phyloP scores from a whole-genome alignment of 2,888 invertebrate genomes.

The Reticulitermes lucifugus region DNA sequence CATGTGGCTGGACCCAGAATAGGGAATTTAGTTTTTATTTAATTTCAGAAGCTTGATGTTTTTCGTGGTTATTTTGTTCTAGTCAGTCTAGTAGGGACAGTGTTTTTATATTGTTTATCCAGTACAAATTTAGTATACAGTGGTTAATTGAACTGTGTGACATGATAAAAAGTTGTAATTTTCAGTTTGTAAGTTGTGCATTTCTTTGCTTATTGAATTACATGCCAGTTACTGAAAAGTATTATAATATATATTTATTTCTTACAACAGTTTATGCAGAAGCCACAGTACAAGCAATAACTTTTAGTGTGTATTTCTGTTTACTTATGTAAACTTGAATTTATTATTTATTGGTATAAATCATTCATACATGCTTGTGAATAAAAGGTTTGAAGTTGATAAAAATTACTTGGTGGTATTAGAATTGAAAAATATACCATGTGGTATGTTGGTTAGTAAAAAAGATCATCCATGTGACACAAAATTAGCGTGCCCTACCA shows the following conservation, averaged over 20 bases:
- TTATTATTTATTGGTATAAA: neutral
- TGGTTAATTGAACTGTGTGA: neutral
- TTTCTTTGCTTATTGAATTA: neutral
- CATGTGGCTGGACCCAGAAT: too few relatives aligned
- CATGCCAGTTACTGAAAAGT: neutral
- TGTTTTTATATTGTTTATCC: neutral
- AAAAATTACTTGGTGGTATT: neutral
- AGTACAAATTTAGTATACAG: neutral
- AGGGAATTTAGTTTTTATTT: neutral
- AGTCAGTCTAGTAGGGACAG: constrained; percentile 6
- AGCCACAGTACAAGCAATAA: too few relatives aligned
- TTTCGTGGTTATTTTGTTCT: neutral
- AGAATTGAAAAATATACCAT: neutral
- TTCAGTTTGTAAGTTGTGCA: neutral
- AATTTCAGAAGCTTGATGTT: neutral
- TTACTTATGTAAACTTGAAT: neutral
- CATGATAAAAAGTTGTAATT: neutral
- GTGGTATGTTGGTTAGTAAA: too few relatives aligned
- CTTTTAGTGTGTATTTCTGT: neutral
- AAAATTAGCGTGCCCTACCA: too few relatives aligned
- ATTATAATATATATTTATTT: neutral
- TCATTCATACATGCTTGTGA: neutral
- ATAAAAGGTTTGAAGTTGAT: neutral
- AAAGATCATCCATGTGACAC: too few relatives aligned
- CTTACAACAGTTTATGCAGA: too few relatives aligned